A percentile compares a stretch with the other conserved stretches of the same genome.
Evolutionary conservation across 2,797 vertebrate genomes (phyloP).

Genomic region (Pristis pectinata): DNA sequence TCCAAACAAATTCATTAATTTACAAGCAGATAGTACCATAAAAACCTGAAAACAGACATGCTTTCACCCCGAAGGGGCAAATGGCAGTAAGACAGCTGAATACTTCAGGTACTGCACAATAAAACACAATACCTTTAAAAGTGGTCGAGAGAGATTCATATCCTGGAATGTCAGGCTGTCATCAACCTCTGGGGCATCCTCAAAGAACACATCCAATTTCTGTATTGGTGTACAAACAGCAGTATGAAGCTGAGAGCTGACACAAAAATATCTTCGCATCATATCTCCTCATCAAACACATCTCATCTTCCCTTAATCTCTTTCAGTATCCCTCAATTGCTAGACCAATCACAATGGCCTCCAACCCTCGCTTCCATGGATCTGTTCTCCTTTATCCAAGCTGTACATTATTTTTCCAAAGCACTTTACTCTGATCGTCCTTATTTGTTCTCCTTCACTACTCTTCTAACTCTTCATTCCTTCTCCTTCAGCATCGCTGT

Average conservation of each 20-base stretch:
- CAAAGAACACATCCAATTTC: constrained; percentile 68
- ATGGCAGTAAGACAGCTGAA: not conserved
- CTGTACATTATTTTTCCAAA: not conserved
- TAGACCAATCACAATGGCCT: not conserved
- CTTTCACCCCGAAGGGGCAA: not conserved
- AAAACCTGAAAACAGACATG: not conserved
- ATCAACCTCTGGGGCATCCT: constrained; percentile 83
- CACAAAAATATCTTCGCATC: not conserved
- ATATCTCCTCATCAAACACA: not conserved
- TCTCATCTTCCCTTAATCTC: not conserved
- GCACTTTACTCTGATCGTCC: not conserved
- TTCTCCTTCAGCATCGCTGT: not conserved
- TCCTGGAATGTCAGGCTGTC: constrained; percentile 79
- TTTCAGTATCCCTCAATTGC: not conserved
- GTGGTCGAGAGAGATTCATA: constrained; percentile 92
- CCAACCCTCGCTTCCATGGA: not conserved
- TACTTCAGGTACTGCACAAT: not conserved
- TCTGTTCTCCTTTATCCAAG: not conserved
- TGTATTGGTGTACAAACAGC: constrained; percentile 46
- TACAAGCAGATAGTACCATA: not conserved
- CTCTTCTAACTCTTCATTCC: not conserved
- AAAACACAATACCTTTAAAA: constrained; percentile 75
- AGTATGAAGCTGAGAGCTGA: not conserved
- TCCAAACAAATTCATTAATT: not conserved
- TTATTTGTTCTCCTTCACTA: not conserved